Percentiles rank a stretch among this genome's conserved stretches.
Evolutionary conservation across 2,113 vertebrate species (phyloP).

Genomic region (Puntigrus tetrazona): DNA sequence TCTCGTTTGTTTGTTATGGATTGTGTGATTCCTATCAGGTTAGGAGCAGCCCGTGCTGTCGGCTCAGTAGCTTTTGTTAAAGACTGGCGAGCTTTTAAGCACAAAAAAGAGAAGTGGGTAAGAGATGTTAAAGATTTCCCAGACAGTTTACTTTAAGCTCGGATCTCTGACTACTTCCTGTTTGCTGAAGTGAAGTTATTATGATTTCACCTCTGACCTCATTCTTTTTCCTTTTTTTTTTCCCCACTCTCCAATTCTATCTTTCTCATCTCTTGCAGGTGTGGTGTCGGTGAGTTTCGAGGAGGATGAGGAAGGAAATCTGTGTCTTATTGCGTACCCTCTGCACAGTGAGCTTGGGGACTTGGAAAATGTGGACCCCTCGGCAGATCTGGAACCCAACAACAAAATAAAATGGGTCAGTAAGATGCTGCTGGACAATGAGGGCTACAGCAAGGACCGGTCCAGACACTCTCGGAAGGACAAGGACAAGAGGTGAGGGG

Average conservation of each 20-base stretch:
- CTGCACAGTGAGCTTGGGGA: conserved; percentile 88
- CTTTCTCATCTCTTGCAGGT: conserved; percentile 67
- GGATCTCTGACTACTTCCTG: conserved; percentile 44
- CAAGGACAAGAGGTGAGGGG: conserved; percentile 87
- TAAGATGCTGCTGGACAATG: conserved; percentile 91
- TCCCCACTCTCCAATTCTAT: not conserved
- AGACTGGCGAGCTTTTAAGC: conserved; percentile 49
- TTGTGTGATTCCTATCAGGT: conserved; percentile 59
- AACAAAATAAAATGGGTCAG: conserved; percentile 93
- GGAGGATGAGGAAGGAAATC: conserved; percentile 94
- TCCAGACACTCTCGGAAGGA: conserved; percentile 90
- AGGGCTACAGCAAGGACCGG: conserved; percentile 74
- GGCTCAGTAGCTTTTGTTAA: conserved; percentile 57
- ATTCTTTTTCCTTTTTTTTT: not conserved
- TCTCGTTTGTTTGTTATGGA: conserved; percentile 50
- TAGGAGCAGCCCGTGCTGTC: conserved; percentile 51
- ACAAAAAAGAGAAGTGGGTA: conserved; percentile 54
- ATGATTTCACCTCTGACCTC: not conserved
- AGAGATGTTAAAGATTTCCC: conserved; percentile 53
- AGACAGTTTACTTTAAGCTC: conserved; percentile 50
- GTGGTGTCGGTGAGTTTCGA: conserved; percentile 96
- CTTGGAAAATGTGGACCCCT: conserved; percentile 88
- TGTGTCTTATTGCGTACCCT: conserved; percentile 96
- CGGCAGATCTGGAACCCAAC: conserved; percentile 91
- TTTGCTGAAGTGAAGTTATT: conserved; percentile 30